Conservation (phyloP, 1,140 invertebrate genomes). For the Cotesia typhae region DNA sequence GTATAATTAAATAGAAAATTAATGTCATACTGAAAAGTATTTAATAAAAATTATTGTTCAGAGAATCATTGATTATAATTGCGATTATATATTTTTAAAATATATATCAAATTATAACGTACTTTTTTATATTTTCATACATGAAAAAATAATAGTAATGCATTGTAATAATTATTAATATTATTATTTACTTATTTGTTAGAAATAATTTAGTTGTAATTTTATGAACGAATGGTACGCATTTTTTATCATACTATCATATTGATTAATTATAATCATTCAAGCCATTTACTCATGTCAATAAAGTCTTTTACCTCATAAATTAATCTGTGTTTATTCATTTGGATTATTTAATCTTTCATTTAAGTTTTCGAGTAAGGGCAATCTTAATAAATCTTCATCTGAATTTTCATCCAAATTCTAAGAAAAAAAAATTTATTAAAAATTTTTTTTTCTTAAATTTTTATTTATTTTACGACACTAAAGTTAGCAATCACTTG, state of each 20-base stretch:
- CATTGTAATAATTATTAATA: background rate
- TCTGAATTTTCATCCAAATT: background rate
- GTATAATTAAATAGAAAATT: no score
- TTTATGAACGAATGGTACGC: background rate
- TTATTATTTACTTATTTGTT: background rate
- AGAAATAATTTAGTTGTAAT: background rate
- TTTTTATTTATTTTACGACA: no score
- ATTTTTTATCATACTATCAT: slow-evolving; percentile 7
- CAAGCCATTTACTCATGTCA: slow-evolving; percentile 25
- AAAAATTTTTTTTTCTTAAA: no score
- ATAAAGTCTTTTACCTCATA: slow-evolving; percentile 30
- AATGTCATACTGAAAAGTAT: no score
- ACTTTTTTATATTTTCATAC: slow-evolving; percentile 26
- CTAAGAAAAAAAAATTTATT: background rate
- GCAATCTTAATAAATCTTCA: background rate
- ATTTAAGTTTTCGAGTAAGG: background rate
- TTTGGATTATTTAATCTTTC: background rate
- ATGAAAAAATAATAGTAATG: slow-evolving; percentile 3
- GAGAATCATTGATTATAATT: background rate
- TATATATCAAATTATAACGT: background rate
- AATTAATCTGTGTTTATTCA: background rate
- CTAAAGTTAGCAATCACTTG: no score
- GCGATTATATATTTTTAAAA: background rate
- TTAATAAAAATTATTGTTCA: background rate
- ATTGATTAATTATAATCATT: slow-evolving; percentile 19